These are phyloP conservation scores for Thunnus albacares DNA, from an alignment of 2,797 vertebrate genomes.

Conservation along the genomic window DNA sequence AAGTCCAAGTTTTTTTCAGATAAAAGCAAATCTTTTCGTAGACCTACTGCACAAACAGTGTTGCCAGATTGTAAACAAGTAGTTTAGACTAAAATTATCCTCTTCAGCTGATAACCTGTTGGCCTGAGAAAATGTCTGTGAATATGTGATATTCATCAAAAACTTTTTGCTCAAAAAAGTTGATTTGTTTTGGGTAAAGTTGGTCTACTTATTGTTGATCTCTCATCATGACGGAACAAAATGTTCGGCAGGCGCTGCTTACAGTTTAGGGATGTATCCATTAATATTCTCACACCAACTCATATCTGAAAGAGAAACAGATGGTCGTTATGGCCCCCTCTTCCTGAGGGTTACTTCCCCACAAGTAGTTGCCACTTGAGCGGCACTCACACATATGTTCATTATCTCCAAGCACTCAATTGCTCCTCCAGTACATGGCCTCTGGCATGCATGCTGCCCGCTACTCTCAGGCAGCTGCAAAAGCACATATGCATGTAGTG, in stretches of 20 bases:
- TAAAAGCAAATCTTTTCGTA: neutral
- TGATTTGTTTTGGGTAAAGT: neutral
- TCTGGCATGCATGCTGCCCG: constrained; percentile 42
- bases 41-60: neutral
- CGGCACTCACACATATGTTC: constrained; percentile 73
- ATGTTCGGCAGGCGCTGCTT: constrained; percentile 48
- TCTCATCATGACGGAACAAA: constrained; percentile 19
- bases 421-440: constrained; percentile 54
- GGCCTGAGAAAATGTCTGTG: neutral
- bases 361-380: constrained; percentile 67
- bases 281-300: constrained; percentile 43
- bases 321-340: constrained; percentile 60
- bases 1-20: no score
- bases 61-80: neutral
- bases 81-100: constrained; percentile 1
- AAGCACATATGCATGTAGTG: constrained; percentile 18
- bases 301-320: constrained; percentile 62
- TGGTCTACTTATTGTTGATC: constrained; percentile 1
- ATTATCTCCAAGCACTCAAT: constrained; percentile 64
- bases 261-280: constrained; percentile 38
- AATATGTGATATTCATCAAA: neutral
- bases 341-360: constrained; percentile 62
- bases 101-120: neutral
- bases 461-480: constrained; percentile 46
- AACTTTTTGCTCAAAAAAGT: neutral